Base-by-base conservation (phyloP, 2,888 invertebrate genomes). In the Ophion ellenae region DNA sequence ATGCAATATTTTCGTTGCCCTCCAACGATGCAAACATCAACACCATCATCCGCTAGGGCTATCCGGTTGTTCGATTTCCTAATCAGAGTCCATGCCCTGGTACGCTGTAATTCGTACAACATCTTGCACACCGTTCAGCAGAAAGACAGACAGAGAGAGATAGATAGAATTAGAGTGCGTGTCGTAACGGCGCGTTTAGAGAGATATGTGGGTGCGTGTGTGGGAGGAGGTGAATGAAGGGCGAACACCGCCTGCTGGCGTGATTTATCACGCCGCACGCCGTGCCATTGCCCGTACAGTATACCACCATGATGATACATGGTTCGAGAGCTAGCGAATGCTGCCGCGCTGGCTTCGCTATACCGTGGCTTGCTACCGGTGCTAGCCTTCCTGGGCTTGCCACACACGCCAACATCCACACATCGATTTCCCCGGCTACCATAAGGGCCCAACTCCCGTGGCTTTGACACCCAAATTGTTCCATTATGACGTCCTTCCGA, bases 191-290 rank as follows among this genome's bases (percentile, higher is more conserved):
- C 69, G 84, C 76, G 80, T 85, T 83, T 80, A 80, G 76, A 81
- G 79, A 85, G 84, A 83, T 83, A 74, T 81, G 75, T 81, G 86
- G 79, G 85, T 84, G 81, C n/a, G 73, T 81, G 83, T 77, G 87
- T 87, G 88, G 90, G 89, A 90, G 90, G 90, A 89, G 90, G 91
- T 90, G 92, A 92, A 92, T 91, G 93, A 91, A 91, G 91, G 92
- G 90, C 83, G 90, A 89, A 90, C 92, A 89, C 91, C 92, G 92
- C 91, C 93, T 92, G 92, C 90, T 92, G 92, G 90, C 90, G 93
- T 93, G 93, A 93, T 93, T 93, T 93, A 93, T 93, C 92, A 93
- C 91, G 90, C 89, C 90, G 88, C 89, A 90, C 89, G 87, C 90
- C 90, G 89, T 90, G 90, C 88, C 87, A 88, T 88, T 89, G 86